Base-by-base conservation (phyloP, 2,113 vertebrate genomes). In the Megaleporinus macrocephalus region DNA sequence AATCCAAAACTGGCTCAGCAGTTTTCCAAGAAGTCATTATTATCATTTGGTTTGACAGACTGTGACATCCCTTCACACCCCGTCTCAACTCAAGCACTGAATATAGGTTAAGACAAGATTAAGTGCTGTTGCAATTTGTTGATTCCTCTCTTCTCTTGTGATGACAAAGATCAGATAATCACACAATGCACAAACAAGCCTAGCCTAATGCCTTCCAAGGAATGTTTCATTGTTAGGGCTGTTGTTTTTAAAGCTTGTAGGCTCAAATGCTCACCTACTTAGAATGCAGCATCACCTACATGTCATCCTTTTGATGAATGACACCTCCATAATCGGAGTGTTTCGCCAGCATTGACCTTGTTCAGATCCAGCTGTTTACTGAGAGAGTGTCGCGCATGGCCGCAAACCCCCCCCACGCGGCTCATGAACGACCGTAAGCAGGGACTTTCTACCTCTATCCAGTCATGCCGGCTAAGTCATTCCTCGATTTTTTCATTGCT, bases 401-500 rank as follows among this genome's bases (percentile, higher is more conserved):
- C 20, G 33, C 20, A n/a, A 70, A 70, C 44, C 66, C 66, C 66
- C 13, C 20, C 27, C 29, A n/a, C n/a, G n/a, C n/a, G 12, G 5
- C 27, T 36, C 6, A 20, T 73, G 55, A 63, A 36, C 36, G 12
- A n/a, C 41, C 29, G 33, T 51, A 71, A 30, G 68, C 30, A 22
- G 22, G 53, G 61, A 61, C 49, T 33, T 75, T 71, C 66, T 69
- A 18, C 27, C 18, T 74, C 44, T 2, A 63, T 78, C 29, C 36
- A 27, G 72, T 26, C 55, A 29, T 49, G 41, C 53, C 44, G 59
- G 53, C 62, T 62, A 76, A 73, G 76, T 36, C 29, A 57, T 74
- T 69, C 14, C n/a, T 73, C n/a, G 63, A 26, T 79, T 63, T 7
- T 36, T 70, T 85, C 29, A 69, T 71, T 71, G 11, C 73, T 70